Percentiles rank a stretch among this genome's conserved stretches.
phyloP scores from a whole-genome alignment of 2,888 invertebrate genomes.

The Nymphalis urticae region DNA sequence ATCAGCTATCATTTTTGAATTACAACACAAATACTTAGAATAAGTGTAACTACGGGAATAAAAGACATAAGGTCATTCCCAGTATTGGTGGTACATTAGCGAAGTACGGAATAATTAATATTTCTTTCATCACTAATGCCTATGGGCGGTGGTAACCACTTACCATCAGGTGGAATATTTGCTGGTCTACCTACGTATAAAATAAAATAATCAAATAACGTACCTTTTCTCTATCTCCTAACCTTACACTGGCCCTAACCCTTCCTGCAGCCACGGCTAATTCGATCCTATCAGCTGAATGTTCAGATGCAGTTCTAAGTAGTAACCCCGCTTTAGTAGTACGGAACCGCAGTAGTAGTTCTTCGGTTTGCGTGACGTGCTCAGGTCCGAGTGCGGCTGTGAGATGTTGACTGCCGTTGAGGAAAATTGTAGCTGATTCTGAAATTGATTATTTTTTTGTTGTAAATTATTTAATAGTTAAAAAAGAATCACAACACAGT shows the following conservation, averaged over 20 bases:
- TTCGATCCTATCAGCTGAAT: conserved; percentile 91
- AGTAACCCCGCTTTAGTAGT: conserved; percentile 90
- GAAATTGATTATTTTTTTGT: conserved; percentile 45
- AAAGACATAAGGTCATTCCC: no score
- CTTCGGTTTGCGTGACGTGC: conserved; percentile 93
- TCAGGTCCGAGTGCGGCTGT: conserved; percentile 87
- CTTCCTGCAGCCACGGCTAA: conserved; percentile 92
- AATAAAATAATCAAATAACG: background rate
- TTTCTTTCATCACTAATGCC: no score
- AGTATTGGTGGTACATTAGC: no score
- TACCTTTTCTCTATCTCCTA: conserved; percentile 93
- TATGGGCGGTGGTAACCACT: no score
- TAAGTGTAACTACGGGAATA: no score
- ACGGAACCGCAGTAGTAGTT: conserved; percentile 91
- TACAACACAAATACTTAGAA: no score
- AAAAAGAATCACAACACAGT: background rate
- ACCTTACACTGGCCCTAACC: conserved; percentile 89
- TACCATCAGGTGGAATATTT: no score
- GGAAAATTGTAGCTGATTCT: conserved; percentile 93
- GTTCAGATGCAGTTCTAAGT: conserved; percentile 89
- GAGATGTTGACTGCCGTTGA: conserved; percentile 95
- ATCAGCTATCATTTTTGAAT: no score
- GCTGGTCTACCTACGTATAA: no score
- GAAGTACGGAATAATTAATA: no score
- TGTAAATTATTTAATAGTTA: conserved; percentile 1